A percentile compares a stretch with the other conserved stretches of the same genome.
Conservation (phyloP, 35 echinoderm and acorn worm genomes). For the Patiria miniata region DNA sequence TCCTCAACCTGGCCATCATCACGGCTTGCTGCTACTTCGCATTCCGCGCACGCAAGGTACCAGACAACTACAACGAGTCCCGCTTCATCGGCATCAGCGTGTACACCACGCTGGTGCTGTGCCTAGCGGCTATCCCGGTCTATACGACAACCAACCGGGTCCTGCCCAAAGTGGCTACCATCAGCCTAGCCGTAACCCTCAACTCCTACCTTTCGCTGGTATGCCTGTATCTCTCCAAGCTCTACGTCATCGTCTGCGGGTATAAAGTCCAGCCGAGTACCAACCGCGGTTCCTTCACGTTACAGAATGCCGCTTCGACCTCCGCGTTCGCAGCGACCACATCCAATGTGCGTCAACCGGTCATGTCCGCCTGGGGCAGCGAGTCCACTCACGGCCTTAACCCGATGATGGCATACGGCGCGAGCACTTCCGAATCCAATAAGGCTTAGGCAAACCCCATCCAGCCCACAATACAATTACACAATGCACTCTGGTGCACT, state of each 20-base stretch:
- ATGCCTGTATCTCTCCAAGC: conserved; percentile 24
- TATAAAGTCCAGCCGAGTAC: background rate
- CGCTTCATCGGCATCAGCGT: conserved; percentile 74
- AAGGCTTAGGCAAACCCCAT: too few relatives aligned
- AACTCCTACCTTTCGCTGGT: conserved; percentile 4
- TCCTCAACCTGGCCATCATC: conserved; percentile 47
- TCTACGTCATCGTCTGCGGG: conserved; percentile 12
- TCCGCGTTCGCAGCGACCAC: too few relatives aligned
- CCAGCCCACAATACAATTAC: too few relatives aligned
- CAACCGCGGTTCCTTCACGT: too few relatives aligned
- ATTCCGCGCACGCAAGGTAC: conserved; percentile 54
- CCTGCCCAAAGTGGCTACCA: conserved; percentile 6
- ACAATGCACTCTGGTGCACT: too few relatives aligned
- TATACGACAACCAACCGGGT: conserved; percentile 1
- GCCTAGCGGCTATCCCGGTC: conserved; percentile 55
- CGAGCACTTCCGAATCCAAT: too few relatives aligned
- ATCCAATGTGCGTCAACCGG: too few relatives aligned
- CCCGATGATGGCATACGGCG: too few relatives aligned
- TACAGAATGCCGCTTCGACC: too few relatives aligned
- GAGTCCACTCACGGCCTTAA: too few relatives aligned
- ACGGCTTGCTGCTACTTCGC: conserved; percentile 55
- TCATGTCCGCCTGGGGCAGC: too few relatives aligned
- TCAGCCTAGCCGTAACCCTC: background rate
- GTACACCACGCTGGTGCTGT: conserved; percentile 60
- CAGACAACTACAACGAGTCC: conserved; percentile 75